Evolutionary conservation across 2,113 vertebrate genomes (phyloP), one percentile per base, ranked within the genome.

Genomic region (Channa argus): DNA sequence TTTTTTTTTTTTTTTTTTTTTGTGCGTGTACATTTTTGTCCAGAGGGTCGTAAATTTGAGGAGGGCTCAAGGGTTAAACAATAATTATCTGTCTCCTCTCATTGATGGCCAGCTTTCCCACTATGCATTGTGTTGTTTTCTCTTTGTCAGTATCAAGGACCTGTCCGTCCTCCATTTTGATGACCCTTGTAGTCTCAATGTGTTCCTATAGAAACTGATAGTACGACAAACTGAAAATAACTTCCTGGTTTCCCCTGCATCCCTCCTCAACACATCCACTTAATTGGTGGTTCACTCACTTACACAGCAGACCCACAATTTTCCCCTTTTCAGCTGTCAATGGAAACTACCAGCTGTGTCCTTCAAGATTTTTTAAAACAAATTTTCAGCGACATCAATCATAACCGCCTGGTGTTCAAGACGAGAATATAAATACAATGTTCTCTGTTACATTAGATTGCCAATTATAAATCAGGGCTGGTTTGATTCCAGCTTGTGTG

Each of bases 281-380:
- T 86, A 77, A 86, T 89, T 88, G 77, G 43, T 2, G 36, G 70
- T 63, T 86, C 43, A 11, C 71, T 81, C 66, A 53, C 52, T 69
- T 58, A 24, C 61, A 39, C 63, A n/a, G 3, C 3, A 63, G 15
- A 68, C 47, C 54, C 3, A 0, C 62, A 83, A 75, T 84, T 85
- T 81, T n/a, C 64, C 51, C 50, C 73, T 61, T 67, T 65, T 70
- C 46, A 69, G 63, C 73, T 71, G 81, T 82, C 85, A 71, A 41
- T 8, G 15, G 11, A 87, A 89, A 86, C 63, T 53, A 75, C 78
- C 9, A 11, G 2, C 47, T 45, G 37, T 71, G 85, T 83, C 76
- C 61, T 58, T 88, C 79, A 86, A 55, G 37, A 64, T 51, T 46
- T 67, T 54, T 59, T 3, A 5, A 63, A 24, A 70, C 67, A 5